Evolutionary conservation across 2,888 invertebrate species (phyloP), one percentile per base, ranked within the genome.

Genomic region (Frankliniella fusca): DNA sequence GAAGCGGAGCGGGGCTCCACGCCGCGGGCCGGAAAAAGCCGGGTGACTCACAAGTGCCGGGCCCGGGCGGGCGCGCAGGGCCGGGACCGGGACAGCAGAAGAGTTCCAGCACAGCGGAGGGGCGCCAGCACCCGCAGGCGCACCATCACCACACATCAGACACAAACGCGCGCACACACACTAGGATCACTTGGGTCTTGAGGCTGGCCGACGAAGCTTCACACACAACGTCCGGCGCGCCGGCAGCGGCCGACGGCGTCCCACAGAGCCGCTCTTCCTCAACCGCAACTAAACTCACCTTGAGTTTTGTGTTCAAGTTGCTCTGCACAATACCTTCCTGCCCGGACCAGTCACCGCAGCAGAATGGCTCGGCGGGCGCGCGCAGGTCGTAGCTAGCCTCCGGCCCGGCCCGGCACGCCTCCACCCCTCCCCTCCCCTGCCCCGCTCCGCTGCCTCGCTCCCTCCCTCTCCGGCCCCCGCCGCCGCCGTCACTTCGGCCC

Each of bases 311-410:
- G 70, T 27, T 27, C 10, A 76, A 12, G 70, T 27, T 27, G 70
- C 70, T 76, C 70, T 76, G 70, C 70, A 76, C 70, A 70, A 70
- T 27, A 76, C 70, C 70, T 76, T 76, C 70, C 70, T 76, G 70
- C 70, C 70, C 70, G 70, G 70, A 76, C 70, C 70, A 76, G 70
- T 76, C n/a, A 23, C 70, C 23, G 70, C 70, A 76, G 70, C 70
- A 76, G 70, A 76, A 76, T 76, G 70, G 70, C 70, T 76, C 54
- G 54, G 54, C 70, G 70, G 27, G 70, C 70, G 70, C 38, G 38
- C 23, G 23, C 70, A 76, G 70, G 70, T 76, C 70, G 27, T 8
- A 76, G 70, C 27, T 12, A 76, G 70, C 70, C 70, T 76, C 70
- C 70, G 70, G 54, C 54, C 5, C 38, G 38, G 38, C 38, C 54